Evolutionary conservation across 2,888 invertebrate genomes (phyloP), one percentile per base, ranked within the genome.

Genomic region (Ichneumon xanthorius): DNA sequence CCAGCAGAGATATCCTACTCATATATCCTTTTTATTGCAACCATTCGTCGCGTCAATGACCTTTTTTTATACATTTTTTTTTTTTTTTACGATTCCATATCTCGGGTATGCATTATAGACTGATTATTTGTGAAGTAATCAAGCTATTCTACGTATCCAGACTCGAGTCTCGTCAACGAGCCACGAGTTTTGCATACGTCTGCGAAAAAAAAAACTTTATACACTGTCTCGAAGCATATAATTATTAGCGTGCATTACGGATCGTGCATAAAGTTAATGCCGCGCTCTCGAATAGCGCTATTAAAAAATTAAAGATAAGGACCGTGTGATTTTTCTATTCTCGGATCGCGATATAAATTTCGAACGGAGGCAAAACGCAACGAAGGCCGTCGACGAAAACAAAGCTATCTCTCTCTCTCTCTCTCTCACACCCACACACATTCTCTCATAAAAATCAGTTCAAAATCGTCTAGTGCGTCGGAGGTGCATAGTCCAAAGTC

Each of bases 401-500:
- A 61, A 70, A 71, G 19, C 45, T 48, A 11, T 26, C 61, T 14
- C 55, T 1, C 16, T 78, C 68, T 68, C 26, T 26, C 26, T 26
- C 26, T 26, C 26, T 26, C 1, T 1, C 26, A 26, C 26, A 26
- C 26, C 1, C 26, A 26, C 26, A 26, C 26, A 26, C 4, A 33
- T 48, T 26, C 68, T 37, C 33, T 22, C n/a, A 14, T 48, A 48
- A 48, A 48, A 48, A 16, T 53, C 19, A 6, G 53, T 71, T 68
- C 22, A 3, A 53, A n/a, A 61, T 61, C 61, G 6, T 16, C 16
- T 22, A 37, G 72, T 68, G 45, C 65, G 55, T 37, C 65, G n/a
- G 5, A 30, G 55, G 22, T 16, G 37, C 53, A 73, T 6, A 65
- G 82, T 82, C 67, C 78, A 71, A 80, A 75, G 79, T 83, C 75